Evolutionary conservation across 1,140 invertebrate species (phyloP).

Genomic region (Coboldia fuscipes): DNA sequence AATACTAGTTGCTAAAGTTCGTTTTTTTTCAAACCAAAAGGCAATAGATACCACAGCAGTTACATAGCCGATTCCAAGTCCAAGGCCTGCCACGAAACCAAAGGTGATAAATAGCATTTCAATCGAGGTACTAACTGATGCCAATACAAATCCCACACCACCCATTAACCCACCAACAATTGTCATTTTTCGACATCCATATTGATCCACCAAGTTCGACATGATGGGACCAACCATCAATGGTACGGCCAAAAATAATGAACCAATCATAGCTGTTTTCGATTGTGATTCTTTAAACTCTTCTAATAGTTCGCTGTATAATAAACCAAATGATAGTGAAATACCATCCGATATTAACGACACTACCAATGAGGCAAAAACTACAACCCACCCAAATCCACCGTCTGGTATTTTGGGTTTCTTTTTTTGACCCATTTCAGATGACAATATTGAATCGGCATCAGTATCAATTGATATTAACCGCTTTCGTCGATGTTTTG

Average conservation of each 20-base stretch:
- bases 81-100: slow-evolving; percentile 65
- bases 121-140: slow-evolving; percentile 45
- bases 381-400: slow-evolving; percentile 66
- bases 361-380: slow-evolving; percentile 59
- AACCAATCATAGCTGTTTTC: slow-evolving; percentile 73
- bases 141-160: slow-evolving; percentile 56
- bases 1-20: slow-evolving; percentile 78
- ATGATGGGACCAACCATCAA: slow-evolving; percentile 68
- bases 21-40: slow-evolving; percentile 87
- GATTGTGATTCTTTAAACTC: slow-evolving; percentile 64
- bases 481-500: slow-evolving; percentile 8
- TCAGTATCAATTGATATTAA: slow-evolving; percentile 18
- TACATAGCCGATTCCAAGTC: slow-evolving; percentile 69
- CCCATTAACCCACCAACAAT: slow-evolving; percentile 59
- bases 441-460: slow-evolving; percentile 14
- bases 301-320: slow-evolving; percentile 69
- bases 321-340: slow-evolving; percentile 77
- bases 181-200: slow-evolving; percentile 66
- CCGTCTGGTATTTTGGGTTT: slow-evolving; percentile 17
- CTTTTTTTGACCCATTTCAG: slow-evolving; percentile 14
- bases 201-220: slow-evolving; percentile 69
- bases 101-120: slow-evolving; percentile 67
- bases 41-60: slow-evolving; percentile 83
- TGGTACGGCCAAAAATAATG: slow-evolving; percentile 72
- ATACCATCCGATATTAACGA: slow-evolving; percentile 91